Evolutionary conservation across 2,888 invertebrate species (phyloP), one percentile per base, ranked within the genome.

Genomic region (Tridacna crocea): DNA sequence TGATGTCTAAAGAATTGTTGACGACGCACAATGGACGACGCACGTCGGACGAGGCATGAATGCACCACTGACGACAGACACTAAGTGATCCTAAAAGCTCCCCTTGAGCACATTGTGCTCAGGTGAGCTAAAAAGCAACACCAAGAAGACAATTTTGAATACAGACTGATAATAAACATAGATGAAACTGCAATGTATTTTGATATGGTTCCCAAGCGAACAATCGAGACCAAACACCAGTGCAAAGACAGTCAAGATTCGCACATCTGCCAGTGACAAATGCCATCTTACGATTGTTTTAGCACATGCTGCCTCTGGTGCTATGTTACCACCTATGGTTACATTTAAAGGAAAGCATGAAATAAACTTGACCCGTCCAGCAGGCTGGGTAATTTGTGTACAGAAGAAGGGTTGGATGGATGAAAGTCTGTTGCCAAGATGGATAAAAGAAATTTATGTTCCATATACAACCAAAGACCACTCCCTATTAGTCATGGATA

Each of bases 401-500:
- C 63, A 63, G 70, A 47, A 27, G 68, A 82, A 46, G 75, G 68
- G 17, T 51, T 77, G 79, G 70, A 73, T n/a, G 78, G 65, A 63
- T 13, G 72, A 77, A 26, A 48, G 4, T 17, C 13, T 73, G 2
- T 72, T 83, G 73, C 19, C 66, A 11, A 12, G 65, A 22, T 83
- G 83, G 80, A 55, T 80, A 0, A 65, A 47, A 24, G 77, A 77
- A 1, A 36, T 83, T 19, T 55, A 46, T 13, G 46, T 61, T 8
- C 61, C 3, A 22, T 70, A 55, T 58, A 79, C 80, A 0, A 46
- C 60, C 22, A 75, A 75, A 46, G 72, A 76, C 22, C 75, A 76
- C n/a, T 68, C 61, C n/a, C 58, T 84, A 8, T 61, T 80, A 13
- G 72, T 80, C 17, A n/a, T 82, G 24, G 80, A 85, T 51, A 75